Base-by-base conservation (phyloP, 2,888 invertebrate species). In the Atherix ibis region DNA sequence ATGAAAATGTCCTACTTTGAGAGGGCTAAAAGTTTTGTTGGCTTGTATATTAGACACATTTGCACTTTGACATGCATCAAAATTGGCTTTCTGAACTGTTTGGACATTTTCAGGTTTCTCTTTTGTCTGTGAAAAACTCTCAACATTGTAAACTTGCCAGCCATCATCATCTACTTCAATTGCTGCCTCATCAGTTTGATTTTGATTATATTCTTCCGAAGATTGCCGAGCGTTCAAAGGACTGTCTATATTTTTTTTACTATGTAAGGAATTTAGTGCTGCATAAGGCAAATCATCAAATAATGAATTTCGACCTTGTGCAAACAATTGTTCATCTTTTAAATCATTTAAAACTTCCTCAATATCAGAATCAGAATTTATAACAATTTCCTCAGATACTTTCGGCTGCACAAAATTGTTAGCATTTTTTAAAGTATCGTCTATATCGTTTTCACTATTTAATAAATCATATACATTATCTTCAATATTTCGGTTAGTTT, bases 91-190 rank as follows among this genome's bases (percentile, higher is more conserved):
- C 40, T 15, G 40, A n/a, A n/a, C n/a, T n/a, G n/a, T 35, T 2
- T 31, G 32, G 19, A 12, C 32, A 18, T 37, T 18, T 27, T n/a
- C n/a, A n/a, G n/a, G n/a, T n/a, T n/a, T n/a, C n/a, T n/a, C n/a
- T n/a, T n/a, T 36, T 36, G 6, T 12, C 28, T 17, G 29, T 37
- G 27, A 18, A 30, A 24, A 27, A 9, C 27, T 16, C 35, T 64
- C 64, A 4, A 57, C 49, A 38, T 63, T 62, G 40, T 67, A 69
- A 40, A 65, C 63, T 2, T 66, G 68, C 67, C 68, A 70, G 0
- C 71, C 72, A 37, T 71, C 71, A 5, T 67, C 66, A 46, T 70
- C 71, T 0, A 68, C 22, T 1, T 49, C 41, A 2, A 38, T 24
- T n/a, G 27, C 12, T 5, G 34, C 31, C 16, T 40, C 32, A 35